These are phyloP conservation scores for Ormyrus labotus DNA, from an alignment of 2,888 invertebrate species.

Conservation along the genomic window DNA sequence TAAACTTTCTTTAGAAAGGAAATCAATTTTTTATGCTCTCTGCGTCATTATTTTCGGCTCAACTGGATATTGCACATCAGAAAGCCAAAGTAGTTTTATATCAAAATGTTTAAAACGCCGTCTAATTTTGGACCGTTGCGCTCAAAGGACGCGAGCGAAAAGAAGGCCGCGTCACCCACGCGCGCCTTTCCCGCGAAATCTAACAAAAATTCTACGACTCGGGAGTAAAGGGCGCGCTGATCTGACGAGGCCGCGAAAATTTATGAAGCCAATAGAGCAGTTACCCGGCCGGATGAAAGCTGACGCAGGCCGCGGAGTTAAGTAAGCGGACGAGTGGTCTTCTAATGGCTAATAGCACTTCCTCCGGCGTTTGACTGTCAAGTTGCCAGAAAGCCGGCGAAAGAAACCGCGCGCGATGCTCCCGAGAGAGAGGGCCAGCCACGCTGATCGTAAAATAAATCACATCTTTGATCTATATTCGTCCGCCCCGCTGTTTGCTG, in stretches of 20 bases:
- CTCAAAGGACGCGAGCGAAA: neutral
- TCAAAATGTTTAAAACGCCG: too few species aligned
- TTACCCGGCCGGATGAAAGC: conserved; percentile 48
- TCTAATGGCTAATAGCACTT: conserved; percentile 68
- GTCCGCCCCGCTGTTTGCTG: conserved; percentile 47
- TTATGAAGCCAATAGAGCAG: conserved; percentile 52
- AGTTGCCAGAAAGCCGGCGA: conserved; percentile 55
- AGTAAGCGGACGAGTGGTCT: conserved; percentile 54
- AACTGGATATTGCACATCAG: too few species aligned
- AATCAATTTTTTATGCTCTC: too few species aligned
- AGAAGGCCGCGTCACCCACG: neutral
- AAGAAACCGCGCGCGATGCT: neutral
- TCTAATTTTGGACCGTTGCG: neutral
- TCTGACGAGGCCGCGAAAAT: conserved; percentile 30
- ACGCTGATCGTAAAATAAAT: conserved; percentile 70
- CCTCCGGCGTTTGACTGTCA: conserved; percentile 60
- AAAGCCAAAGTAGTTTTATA: too few species aligned
- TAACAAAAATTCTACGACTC: neutral
- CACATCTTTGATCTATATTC: conserved; percentile 74
- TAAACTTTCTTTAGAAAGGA: neutral
- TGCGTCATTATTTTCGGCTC: too few species aligned
- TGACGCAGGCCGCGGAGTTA: conserved; percentile 21
- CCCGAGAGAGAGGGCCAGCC: neutral
- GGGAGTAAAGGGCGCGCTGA: neutral
- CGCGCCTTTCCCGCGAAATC: neutral